Percentiles rank a stretch among this genome's conserved stretches.
phyloP scores from a whole-genome alignment of 2,113 vertebrate species.

The Phoenicopterus ruber region DNA sequence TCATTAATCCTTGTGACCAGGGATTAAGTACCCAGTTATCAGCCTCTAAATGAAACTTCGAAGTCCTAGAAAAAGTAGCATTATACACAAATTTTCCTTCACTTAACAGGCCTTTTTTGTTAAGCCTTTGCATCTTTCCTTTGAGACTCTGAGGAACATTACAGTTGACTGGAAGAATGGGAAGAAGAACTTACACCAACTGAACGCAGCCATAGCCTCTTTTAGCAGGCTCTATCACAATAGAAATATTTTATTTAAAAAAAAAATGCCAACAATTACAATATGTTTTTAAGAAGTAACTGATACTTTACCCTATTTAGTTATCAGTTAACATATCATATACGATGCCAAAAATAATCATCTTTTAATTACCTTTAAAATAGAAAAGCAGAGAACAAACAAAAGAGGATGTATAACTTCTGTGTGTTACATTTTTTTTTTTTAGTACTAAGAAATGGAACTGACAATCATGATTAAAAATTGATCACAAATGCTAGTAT shows the following conservation, averaged over 20 bases:
- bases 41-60: neutral
- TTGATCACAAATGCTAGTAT: neutral
- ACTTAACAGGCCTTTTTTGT: neutral
- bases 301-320: neutral
- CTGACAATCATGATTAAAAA: neutral
- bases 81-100: neutral
- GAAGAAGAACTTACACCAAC: neutral
- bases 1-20: neutral
- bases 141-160: neutral
- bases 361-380: neutral
- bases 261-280: neutral
- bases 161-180: neutral
- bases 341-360: neutral
- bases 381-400: neutral
- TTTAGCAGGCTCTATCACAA: neutral
- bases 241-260: neutral
- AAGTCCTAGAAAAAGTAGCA: neutral
- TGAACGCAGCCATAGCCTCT: neutral
- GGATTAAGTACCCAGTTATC: neutral
- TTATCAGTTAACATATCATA: neutral
- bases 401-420: neutral
- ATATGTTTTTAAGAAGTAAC: neutral
- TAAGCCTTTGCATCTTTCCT: neutral
- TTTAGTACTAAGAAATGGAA: neutral
- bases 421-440: neutral